A percentile compares a stretch with the other conserved stretches of the same genome.
phyloP scores from a whole-genome alignment of 2,888 invertebrate genomes.

The Trichogramma dendrolimi region DNA sequence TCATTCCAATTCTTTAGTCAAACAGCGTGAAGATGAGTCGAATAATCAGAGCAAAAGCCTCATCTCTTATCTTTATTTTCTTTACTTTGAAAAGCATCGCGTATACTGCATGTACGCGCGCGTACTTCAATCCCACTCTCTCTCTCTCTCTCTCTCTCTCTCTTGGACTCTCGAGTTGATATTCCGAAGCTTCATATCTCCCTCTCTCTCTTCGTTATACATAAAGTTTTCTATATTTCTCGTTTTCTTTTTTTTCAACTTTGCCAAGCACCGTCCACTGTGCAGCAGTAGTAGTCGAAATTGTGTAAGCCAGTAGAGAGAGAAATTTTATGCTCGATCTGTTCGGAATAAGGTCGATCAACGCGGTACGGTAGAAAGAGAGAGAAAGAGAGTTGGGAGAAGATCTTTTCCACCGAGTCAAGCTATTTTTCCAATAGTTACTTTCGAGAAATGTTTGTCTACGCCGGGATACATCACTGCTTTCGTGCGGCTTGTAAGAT shows the following conservation, averaged over 20 bases:
- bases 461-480: not conserved
- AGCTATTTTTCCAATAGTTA: conserved; percentile 18
- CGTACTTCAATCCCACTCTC: not conserved
- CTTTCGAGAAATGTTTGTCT: not conserved
- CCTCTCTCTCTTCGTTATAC: not conserved
- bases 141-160: not conserved
- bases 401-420: conserved; percentile 7
- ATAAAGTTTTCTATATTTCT: not conserved
- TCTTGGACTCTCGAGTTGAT: conserved; percentile 1
- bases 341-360: conserved; percentile 22
- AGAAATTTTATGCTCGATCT: conserved; percentile 26
- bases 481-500: no score
- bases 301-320: conserved; percentile 17
- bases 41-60: no score
- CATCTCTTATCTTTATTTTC: not conserved
- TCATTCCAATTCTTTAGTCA: no score
- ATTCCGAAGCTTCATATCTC: not conserved
- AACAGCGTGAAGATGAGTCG: no score
- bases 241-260: not conserved
- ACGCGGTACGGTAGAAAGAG: not conserved
- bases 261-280: no score
- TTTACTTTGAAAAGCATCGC: not conserved
- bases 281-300: not conserved
- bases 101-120: not conserved
- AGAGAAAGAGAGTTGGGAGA: not conserved